Evolutionary conservation across 2,113 vertebrate species (phyloP), one percentile per base, ranked within the genome.

Genomic region (Melanerpes aurifrons): DNA sequence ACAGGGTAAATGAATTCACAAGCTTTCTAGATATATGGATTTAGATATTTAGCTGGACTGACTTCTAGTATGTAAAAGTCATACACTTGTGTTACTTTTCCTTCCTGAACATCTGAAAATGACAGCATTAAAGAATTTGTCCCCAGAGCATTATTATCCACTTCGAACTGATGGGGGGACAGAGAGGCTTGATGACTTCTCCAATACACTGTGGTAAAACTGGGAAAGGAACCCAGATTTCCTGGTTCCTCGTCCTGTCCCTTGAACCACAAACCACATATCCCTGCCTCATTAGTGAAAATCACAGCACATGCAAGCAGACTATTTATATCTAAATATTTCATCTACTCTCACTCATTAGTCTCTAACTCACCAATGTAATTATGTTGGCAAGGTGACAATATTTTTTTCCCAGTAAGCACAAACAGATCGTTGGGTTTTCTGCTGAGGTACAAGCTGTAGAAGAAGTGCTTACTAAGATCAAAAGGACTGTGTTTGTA

Each of bases 281-380:
- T 68, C 92, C 78, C 86, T 94, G 89, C 87, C 63, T 96, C 93
- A 93, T 96, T 96, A 95, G 92, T 0, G 12, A 83, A 87, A 89
- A 91, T 87, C 94, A 66, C 63, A 87, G 89, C 87, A 64, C 84
- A 94, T 92, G 89, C 88, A 93, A 96, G 85, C 86, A 87, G 91
- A 87, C 92, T 95, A 93, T 96, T 96, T 96, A 91, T 95, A 95
- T 92, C 89, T 86, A 89, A 96, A 93, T 92, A 93, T 96, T 96
- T 96, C 85, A 89, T 96, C 87, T 94, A 91, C 85, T 94, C 95
- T 96, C 89, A 64, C 75, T 94, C 82, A 43, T 92, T 95, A 91
- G 95, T 95, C 84, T 87, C 75, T 70, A 93, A 85, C 78, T 92
- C 87, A 93, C 91, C 93, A 94, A 57, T 89, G 85, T 91, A 94